Conservation (phyloP, 2,113 vertebrate species). For the Neotoma lepida region DNA sequence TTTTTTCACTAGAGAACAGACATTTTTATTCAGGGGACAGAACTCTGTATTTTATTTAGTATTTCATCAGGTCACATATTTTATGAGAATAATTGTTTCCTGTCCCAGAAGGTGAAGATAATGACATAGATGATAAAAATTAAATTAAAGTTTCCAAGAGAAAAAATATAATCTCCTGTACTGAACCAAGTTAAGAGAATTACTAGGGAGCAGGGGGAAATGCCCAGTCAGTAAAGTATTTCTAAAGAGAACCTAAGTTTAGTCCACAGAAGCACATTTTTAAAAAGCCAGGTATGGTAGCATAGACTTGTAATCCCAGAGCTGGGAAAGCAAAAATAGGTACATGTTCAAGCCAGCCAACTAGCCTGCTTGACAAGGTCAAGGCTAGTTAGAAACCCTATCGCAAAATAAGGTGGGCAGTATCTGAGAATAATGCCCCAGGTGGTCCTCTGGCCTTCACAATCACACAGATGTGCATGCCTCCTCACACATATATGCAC, state of each 20-base stretch:
- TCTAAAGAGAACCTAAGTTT: not conserved
- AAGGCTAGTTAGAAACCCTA: not conserved
- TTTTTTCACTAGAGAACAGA: not conserved
- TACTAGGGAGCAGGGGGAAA: not conserved
- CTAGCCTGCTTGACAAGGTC: not conserved
- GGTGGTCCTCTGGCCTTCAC: too few species aligned
- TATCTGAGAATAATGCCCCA: not conserved
- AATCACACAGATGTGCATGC: not conserved
- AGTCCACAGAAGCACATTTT: not conserved
- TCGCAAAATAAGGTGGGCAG: not conserved
- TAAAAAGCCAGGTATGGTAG: too few species aligned
- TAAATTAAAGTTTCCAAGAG: constrained; percentile 20
- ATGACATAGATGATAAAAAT: constrained; percentile 28
- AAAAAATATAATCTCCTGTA: not conserved
- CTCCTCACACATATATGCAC: not conserved
- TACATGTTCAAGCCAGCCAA: not conserved
- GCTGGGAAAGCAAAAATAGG: not conserved
- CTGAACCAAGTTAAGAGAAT: constrained; percentile 9
- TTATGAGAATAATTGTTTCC: constrained; percentile 27
- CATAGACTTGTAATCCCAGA: not conserved
- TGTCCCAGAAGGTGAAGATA: constrained; percentile 30
- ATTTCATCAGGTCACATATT: constrained; percentile 9
- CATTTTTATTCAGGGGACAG: not conserved
- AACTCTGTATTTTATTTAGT: constrained; percentile 23
- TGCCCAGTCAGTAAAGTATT: not conserved